Percentiles rank a stretch among this genome's conserved stretches.
These are phyloP conservation scores for Pristionchus fissidentatus DNA, from an alignment of 2,888 invertebrate genomes.

Conservation along the genomic window DNA sequence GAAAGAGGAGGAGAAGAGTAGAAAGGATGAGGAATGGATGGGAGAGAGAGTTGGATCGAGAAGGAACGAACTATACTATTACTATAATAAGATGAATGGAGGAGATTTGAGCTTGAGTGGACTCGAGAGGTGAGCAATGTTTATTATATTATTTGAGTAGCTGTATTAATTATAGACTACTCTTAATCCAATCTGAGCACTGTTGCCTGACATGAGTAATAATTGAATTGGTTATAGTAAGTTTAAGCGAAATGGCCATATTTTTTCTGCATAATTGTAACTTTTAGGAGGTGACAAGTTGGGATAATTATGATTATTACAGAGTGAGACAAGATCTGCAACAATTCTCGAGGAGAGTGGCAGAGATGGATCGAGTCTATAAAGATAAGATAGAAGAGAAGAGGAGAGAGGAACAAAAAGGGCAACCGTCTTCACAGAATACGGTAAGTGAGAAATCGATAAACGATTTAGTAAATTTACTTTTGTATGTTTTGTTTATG, in stretches of 20 bases:
- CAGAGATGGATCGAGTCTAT: neutral
- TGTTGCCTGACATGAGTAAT: too few species aligned
- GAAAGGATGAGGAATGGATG: neutral
- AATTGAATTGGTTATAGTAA: too few species aligned
- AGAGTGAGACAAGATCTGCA: neutral
- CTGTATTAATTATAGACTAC: too few species aligned
- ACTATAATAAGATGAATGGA: slow-evolving; percentile 15
- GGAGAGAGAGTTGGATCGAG: slow-evolving; percentile 23
- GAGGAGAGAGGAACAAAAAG: too few species aligned
- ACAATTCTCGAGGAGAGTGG: neutral
- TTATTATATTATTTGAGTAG: too few species aligned
- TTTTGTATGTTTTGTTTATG: too few species aligned
- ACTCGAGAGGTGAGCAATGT: slow-evolving; percentile 10
- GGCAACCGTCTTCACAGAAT: too few species aligned
- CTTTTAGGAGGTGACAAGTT: neutral
- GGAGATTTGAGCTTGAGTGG: neutral
- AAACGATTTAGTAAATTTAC: too few species aligned
- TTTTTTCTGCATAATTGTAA: too few species aligned
- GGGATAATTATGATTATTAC: neutral
- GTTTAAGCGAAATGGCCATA: too few species aligned
- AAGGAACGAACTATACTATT: slow-evolving; percentile 1
- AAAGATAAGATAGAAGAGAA: slow-evolving; percentile 25
- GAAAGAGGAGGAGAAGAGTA: slow-evolving; percentile 13
- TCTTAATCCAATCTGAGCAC: too few species aligned
- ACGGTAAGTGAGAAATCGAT: too few species aligned